phyloP scores from a whole-genome alignment of 1,140 invertebrate genomes.

The Camponotus pennsylvanicus region DNA sequence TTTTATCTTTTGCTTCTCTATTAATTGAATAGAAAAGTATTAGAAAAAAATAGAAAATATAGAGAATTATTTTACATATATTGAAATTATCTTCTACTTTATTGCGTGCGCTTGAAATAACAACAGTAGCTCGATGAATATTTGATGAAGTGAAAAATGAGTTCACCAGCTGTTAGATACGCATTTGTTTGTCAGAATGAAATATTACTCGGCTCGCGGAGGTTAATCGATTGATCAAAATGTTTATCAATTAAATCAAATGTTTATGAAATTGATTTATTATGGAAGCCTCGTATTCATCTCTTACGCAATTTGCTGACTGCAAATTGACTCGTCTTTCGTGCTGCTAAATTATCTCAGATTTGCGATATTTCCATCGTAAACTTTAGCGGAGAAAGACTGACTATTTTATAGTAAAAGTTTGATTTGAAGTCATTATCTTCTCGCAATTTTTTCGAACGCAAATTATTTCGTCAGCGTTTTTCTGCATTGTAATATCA shows the following conservation, averaged over 20 bases:
- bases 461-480: too few relatives aligned
- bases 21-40: not conserved
- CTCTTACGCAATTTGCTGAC: not conserved
- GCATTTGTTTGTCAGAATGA: constrained; percentile 19
- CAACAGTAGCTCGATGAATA: not conserved
- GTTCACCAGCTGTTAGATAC: constrained; percentile 4
- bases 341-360: not conserved
- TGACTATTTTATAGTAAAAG: not conserved
- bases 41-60: not conserved
- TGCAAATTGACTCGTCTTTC: constrained; percentile 1
- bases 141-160: constrained; percentile 29
- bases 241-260: not conserved
- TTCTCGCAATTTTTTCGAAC: not conserved
- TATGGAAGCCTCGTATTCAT: constrained; percentile 5
- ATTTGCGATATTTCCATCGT: not conserved
- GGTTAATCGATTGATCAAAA: constrained; percentile 24
- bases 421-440: not conserved
- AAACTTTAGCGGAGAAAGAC: not conserved
- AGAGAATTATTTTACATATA: not conserved
- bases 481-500: too few relatives aligned
- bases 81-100: not conserved
- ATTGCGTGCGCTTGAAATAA: not conserved
- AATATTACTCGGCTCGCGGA: not conserved
- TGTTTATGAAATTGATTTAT: constrained; percentile 24
- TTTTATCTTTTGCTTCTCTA: not conserved